A percentile compares a stretch with the other conserved stretches of the same genome.
These are phyloP conservation scores for Pyrgilauda ruficollis DNA, from an alignment of 2,113 vertebrate genomes.

Conservation along the genomic window DNA sequence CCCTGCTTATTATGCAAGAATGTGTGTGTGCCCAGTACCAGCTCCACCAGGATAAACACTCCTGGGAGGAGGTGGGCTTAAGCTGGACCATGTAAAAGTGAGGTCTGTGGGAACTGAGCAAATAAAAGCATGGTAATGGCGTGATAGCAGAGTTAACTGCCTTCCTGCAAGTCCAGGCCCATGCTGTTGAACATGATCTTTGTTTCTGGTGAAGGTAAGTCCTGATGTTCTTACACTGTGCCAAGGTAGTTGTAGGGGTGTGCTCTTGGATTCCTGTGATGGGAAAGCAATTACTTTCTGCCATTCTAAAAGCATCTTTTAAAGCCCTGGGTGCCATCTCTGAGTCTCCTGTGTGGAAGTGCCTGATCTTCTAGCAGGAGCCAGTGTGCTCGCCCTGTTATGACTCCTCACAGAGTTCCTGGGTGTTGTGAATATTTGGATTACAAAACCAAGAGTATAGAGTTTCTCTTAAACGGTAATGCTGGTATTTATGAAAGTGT, in stretches of 20 bases:
- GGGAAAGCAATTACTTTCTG: background rate
- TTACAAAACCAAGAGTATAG: background rate
- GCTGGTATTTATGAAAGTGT: background rate
- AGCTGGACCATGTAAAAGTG: background rate
- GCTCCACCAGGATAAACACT: background rate
- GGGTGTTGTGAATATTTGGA: background rate
- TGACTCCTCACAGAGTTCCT: background rate
- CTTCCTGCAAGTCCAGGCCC: background rate
- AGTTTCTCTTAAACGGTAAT: background rate
- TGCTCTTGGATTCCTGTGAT: background rate
- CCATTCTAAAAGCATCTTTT: background rate
- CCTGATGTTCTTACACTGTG: background rate
- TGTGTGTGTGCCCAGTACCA: background rate
- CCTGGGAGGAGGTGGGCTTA: background rate
- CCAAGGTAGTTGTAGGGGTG: background rate
- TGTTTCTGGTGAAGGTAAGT: background rate
- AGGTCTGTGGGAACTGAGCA: background rate
- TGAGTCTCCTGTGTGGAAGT: background rate
- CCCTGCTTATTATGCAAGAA: background rate
- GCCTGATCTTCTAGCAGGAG: background rate
- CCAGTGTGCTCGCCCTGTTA: background rate
- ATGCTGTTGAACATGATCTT: background rate
- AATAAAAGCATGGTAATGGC: background rate
- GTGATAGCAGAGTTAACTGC: background rate
- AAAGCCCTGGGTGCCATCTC: background rate